phyloP scores from a whole-genome alignment of 2,113 vertebrate species.

The Onychostruthus taczanowskii region DNA sequence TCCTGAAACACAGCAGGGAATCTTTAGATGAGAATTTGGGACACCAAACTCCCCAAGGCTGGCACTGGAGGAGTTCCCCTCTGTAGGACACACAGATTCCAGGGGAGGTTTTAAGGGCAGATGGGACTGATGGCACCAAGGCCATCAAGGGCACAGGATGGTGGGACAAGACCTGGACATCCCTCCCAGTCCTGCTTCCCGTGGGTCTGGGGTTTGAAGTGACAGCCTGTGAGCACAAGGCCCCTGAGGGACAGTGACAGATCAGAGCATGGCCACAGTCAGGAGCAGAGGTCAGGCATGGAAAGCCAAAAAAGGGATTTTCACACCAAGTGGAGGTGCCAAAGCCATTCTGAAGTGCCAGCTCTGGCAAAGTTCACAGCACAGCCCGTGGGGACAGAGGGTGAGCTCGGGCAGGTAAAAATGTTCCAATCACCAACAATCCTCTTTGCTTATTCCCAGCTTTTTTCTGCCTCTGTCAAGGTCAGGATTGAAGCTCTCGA shows the following conservation, averaged over 20 bases:
- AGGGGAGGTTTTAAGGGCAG: neutral
- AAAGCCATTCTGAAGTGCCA: neutral
- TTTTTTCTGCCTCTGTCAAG: too few relatives aligned
- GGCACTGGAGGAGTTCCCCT: neutral
- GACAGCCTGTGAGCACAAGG: neutral
- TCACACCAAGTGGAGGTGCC: neutral
- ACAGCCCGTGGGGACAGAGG: neutral
- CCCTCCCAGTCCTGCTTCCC: neutral
- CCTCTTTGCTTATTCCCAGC: too few relatives aligned
- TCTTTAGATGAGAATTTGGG: neutral
- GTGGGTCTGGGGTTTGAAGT: rapidly evolving
- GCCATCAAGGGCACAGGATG: neutral
- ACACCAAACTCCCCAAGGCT: neutral
- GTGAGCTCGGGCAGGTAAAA: neutral
- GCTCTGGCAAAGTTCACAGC: rapidly evolving
- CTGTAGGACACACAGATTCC: rapidly evolving
- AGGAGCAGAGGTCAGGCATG: neutral
- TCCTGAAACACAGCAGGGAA: neutral
- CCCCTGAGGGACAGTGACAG: neutral
- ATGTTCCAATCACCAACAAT: rapidly evolving
- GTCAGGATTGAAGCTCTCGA: too few relatives aligned
- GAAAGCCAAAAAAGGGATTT: neutral
- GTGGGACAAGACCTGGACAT: neutral
- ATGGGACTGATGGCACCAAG: neutral
- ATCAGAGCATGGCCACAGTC: neutral